Percentiles rank a stretch among this genome's conserved stretches.
phyloP scores from a whole-genome alignment of 2,113 vertebrate genomes.

The Grammomys surdaster region DNA sequence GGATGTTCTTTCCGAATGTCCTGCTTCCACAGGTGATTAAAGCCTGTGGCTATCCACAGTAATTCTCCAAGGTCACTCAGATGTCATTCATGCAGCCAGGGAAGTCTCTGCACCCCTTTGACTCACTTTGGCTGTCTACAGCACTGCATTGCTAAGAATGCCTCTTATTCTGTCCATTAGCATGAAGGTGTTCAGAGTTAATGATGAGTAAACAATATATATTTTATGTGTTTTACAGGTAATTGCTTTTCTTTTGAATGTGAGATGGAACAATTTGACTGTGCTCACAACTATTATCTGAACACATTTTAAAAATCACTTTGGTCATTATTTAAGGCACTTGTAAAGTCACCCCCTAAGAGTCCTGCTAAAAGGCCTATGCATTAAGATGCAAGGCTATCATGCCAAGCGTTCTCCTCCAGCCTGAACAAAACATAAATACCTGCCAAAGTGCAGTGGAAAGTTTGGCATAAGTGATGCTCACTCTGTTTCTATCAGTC shows the following conservation, averaged over 20 bases:
- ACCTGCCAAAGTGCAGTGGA: slow-evolving; percentile 10
- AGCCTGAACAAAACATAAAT: slow-evolving; percentile 64
- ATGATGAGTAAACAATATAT: slow-evolving; percentile 79
- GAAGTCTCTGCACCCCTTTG: slow-evolving; percentile 44
- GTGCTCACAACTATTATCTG: slow-evolving; percentile 74
- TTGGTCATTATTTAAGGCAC: slow-evolving; percentile 78
- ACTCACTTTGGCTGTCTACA: slow-evolving; percentile 28
- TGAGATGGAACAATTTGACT: slow-evolving; percentile 71
- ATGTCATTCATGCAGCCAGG: slow-evolving; percentile 18
- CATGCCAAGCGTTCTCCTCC: slow-evolving; percentile 26
- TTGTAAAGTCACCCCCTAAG: slow-evolving; percentile 65
- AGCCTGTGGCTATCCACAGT: slow-evolving; percentile 43
- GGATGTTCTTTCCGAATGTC: slow-evolving; percentile 38
- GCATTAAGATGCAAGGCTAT: slow-evolving; percentile 59
- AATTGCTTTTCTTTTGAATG: slow-evolving; percentile 79
- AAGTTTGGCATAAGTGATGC: slow-evolving; percentile 54
- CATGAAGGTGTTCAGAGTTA: slow-evolving; percentile 78
- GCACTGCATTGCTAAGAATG: slow-evolving; percentile 25
- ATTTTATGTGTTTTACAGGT: slow-evolving; percentile 78
- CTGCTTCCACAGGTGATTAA: slow-evolving; percentile 52
- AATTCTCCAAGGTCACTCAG: slow-evolving; percentile 61
- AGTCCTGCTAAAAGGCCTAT: slow-evolving; percentile 62
- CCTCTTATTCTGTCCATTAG: slow-evolving; percentile 67
- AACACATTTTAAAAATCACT: slow-evolving; percentile 72
- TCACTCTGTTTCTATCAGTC: slow-evolving; percentile 39